These are phyloP conservation scores for Trimorus sp. DNA, from an alignment of 2,888 invertebrate species.

Conservation along the genomic window DNA sequence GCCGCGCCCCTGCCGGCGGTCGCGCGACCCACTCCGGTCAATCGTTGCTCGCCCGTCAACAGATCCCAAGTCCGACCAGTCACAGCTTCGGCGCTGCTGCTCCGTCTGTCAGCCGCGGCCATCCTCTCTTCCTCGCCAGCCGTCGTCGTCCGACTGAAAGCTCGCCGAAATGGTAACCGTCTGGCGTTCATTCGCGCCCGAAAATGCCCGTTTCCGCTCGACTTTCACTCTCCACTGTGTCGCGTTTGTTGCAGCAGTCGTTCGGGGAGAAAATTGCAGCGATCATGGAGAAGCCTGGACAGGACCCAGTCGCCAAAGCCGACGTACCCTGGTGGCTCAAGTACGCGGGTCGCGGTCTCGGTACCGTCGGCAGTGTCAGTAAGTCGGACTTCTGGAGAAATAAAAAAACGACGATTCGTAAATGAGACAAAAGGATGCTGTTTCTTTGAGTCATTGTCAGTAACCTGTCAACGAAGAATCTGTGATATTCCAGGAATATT, in stretches of 20 bases:
- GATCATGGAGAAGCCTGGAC: conserved; percentile 91
- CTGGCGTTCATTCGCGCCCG: not conserved
- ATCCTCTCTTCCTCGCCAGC: conserved; percentile 44
- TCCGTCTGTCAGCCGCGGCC: conserved; percentile 70
- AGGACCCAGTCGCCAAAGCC: conserved; percentile 89
- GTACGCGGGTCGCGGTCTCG: conserved; percentile 91
- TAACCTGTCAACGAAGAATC: too few relatives aligned
- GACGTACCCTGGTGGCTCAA: conserved; percentile 95
- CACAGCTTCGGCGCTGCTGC: conserved; percentile 66
- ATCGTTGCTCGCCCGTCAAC: conserved; percentile 72
- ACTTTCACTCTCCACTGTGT: not conserved
- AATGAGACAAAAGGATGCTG: too few relatives aligned
- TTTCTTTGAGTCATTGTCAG: too few relatives aligned
- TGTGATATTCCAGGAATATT: too few relatives aligned
- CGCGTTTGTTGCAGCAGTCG: conserved; percentile 83
- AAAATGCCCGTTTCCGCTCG: not conserved
- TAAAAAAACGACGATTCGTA: too few relatives aligned
- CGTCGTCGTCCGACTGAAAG: conserved; percentile 37
- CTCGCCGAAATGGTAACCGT: conserved; percentile 70
- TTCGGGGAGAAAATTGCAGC: conserved; percentile 90
- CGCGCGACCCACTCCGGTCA: conserved; percentile 68
- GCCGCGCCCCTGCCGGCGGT: conserved; percentile 66
- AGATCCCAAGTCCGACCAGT: conserved; percentile 51
- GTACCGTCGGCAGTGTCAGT: conserved; percentile 93
- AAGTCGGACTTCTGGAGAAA: conserved; percentile 77